These are phyloP conservation scores for Aphrocallistes beatrix DNA, from an alignment of 37 sponge, comb jelly and placozoan species.

Conservation along the genomic window DNA sequence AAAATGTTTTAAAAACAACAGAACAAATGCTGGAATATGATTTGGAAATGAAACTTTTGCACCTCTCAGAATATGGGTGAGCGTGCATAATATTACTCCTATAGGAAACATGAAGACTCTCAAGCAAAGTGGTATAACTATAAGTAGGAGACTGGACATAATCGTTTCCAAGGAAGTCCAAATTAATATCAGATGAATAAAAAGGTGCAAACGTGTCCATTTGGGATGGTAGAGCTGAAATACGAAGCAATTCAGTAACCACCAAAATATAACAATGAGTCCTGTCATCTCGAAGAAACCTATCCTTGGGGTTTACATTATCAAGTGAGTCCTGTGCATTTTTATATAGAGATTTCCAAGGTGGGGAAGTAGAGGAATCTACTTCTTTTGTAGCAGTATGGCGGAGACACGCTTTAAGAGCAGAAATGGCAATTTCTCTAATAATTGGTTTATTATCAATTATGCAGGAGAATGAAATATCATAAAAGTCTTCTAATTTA, in stretches of 20 bases:
- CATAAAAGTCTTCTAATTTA: not conserved
- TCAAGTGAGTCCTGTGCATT: not conserved
- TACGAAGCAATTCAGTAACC: not conserved
- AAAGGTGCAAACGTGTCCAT: not conserved
- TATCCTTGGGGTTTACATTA: not conserved
- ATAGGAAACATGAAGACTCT: not conserved
- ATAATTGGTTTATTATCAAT: constrained; percentile 42
- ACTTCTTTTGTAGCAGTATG: constrained; percentile 70
- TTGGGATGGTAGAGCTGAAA: not conserved
- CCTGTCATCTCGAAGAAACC: not conserved
- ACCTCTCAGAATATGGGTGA: not conserved
- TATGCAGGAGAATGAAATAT: not conserved
- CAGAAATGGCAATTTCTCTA: constrained; percentile 63
- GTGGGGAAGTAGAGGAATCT: not conserved
- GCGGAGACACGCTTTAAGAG: constrained; percentile 73
- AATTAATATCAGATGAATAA: not conserved
- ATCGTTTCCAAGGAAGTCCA: not conserved
- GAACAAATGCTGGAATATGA: not conserved
- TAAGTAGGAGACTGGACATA: not conserved
- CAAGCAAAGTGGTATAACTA: not conserved
- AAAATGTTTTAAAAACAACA: not conserved
- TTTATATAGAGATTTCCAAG: not conserved
- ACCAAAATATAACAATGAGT: not conserved
- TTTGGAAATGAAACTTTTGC: not conserved
- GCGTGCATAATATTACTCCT: not conserved